These are phyloP conservation scores for Cydia fagiglandana DNA, from an alignment of 1,140 invertebrate species.

Conservation along the genomic window DNA sequence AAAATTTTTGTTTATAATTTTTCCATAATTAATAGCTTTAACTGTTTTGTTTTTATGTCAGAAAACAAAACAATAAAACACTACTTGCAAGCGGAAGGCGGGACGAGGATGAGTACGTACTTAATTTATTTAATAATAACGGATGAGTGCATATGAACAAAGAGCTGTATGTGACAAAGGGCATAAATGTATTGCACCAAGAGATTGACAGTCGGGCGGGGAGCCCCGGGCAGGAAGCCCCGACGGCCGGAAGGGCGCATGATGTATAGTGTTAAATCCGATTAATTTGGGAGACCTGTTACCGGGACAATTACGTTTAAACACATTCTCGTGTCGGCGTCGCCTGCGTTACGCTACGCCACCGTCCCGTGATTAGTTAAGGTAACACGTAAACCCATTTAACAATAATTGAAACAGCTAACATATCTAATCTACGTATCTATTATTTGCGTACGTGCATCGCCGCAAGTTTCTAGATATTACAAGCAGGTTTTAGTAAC, in stretches of 20 bases:
- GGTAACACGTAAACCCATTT: slow-evolving; percentile 31
- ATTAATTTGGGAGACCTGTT: slow-evolving; percentile 58
- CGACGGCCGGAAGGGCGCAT: slow-evolving; percentile 47
- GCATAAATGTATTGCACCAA: slow-evolving; percentile 5
- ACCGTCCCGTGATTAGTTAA: slow-evolving; percentile 38
- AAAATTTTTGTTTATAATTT: too few species aligned
- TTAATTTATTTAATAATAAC: background rate
- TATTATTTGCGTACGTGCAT: slow-evolving; percentile 25
- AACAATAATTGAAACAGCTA: slow-evolving; percentile 25
- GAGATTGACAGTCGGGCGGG: slow-evolving; percentile 20
- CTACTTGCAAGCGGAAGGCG: background rate
- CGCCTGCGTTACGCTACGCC: slow-evolving; percentile 19
- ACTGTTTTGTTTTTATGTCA: too few species aligned
- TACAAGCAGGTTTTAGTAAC: slow-evolving; percentile 26
- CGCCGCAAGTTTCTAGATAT: slow-evolving; percentile 22
- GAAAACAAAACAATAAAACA: too few species aligned
- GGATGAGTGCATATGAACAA: slow-evolving; percentile 11
- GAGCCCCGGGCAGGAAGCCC: slow-evolving; percentile 33
- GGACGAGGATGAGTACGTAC: background rate
- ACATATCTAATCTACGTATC: slow-evolving; percentile 29
- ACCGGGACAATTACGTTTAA: slow-evolving; percentile 56
- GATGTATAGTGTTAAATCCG: slow-evolving; percentile 56
- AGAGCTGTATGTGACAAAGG: slow-evolving; percentile 8
- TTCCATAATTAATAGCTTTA: too few species aligned
- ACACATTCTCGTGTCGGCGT: slow-evolving; percentile 51